phyloP scores from a whole-genome alignment of 2,888 invertebrate species.

The Nephrotoma appendiculata region DNA sequence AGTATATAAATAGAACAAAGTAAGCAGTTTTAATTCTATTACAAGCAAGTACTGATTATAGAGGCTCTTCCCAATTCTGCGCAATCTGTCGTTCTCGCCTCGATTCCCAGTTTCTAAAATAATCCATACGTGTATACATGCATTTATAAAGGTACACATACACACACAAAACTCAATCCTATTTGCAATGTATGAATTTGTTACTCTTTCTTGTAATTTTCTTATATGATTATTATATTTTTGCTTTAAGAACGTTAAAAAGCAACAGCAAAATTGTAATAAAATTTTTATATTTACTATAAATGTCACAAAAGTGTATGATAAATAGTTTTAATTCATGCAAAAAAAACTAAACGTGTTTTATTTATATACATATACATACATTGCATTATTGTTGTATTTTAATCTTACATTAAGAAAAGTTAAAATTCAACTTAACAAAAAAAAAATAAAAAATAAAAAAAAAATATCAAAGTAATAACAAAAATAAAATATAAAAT shows the following conservation, averaged over 20 bases:
- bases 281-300: conserved; percentile 5
- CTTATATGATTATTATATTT: not conserved
- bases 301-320: conserved; percentile 6
- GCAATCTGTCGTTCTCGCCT: not conserved
- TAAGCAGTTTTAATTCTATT: no score
- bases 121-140: no score
- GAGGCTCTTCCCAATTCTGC: not conserved
- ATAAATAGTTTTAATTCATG: conserved; percentile 6
- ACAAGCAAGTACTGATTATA: not conserved
- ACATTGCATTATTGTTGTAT: not conserved
- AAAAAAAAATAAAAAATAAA: not conserved
- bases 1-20: no score
- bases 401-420: not conserved
- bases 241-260: not conserved
- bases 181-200: not conserved
- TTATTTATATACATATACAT: not conserved
- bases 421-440: not conserved
- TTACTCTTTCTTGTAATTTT: not conserved
- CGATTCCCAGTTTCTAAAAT: not conserved
- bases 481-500: not conserved
- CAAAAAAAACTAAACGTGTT: conserved; percentile 2
- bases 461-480: not conserved
- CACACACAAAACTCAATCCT: not conserved
- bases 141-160: no score
- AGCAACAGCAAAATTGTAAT: not conserved